Evolutionary conservation across 2,888 invertebrate species (phyloP).

Genomic region (Drosophila peninsularis): DNA sequence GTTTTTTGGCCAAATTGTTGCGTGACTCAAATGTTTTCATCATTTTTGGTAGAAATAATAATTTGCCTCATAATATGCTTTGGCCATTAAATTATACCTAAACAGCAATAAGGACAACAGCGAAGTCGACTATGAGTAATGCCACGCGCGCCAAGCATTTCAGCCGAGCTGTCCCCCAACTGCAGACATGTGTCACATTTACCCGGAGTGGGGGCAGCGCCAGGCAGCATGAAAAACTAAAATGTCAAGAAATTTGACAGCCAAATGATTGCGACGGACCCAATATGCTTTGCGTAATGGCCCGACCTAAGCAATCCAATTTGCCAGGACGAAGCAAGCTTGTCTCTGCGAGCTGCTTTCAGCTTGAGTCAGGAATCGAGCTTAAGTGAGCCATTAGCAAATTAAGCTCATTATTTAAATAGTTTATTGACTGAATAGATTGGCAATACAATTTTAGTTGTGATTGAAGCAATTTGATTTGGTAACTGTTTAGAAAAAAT

Average conservation of each 20-base stretch:
- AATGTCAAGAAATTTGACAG: conserved; percentile 78
- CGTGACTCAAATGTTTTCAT: conserved; percentile 81
- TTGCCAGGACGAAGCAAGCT: conserved; percentile 11
- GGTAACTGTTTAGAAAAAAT: not conserved
- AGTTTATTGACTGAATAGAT: not conserved
- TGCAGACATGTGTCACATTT: conserved; percentile 37
- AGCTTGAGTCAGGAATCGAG: not conserved
- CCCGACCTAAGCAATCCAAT: conserved; percentile 28
- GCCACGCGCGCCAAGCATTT: conserved; percentile 40
- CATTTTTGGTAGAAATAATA: conserved; percentile 69
- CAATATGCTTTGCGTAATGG: conserved; percentile 49
- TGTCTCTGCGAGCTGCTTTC: not conserved
- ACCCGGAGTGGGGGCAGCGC: not conserved
- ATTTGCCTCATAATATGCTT: conserved; percentile 64
- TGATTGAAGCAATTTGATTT: not conserved
- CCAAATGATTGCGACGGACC: conserved; percentile 70
- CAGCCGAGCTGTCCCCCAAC: not conserved
- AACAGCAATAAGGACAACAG: conserved; percentile 19
- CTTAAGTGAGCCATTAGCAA: conserved; percentile 14
- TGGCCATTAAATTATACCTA: conserved; percentile 68
- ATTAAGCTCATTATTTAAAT: not conserved
- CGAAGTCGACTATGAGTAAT: conserved; percentile 56
- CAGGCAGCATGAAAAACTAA: conserved; percentile 64
- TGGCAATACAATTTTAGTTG: not conserved
- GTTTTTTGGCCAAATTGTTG: conserved; percentile 53